Conservation (phyloP, 2,888 invertebrate genomes). For the Amblyjoppa proteus region DNA sequence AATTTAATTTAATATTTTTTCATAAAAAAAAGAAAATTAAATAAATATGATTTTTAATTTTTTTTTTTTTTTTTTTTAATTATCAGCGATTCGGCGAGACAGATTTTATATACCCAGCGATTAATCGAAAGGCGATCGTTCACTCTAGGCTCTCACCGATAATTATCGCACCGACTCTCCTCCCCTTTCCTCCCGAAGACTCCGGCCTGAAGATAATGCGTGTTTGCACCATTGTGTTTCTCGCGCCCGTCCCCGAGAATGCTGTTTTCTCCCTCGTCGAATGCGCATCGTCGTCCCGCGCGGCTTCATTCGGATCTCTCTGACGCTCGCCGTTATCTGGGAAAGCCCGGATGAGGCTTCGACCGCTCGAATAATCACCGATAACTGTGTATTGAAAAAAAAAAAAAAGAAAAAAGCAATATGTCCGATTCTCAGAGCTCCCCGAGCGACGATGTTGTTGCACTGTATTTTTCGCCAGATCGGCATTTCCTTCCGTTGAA, state of each 20-base stretch:
- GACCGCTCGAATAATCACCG: neutral
- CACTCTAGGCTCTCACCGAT: neutral
- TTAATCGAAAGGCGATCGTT: neutral
- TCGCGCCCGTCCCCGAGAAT: conserved; percentile 10
- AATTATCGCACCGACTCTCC: neutral
- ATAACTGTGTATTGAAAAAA: neutral
- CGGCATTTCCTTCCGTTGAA: neutral
- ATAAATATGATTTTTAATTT: too few relatives aligned
- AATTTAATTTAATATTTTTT: too few relatives aligned
- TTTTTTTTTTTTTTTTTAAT: too few relatives aligned
- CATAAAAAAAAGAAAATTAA: too few relatives aligned
- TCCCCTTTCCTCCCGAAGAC: neutral
- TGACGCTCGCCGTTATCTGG: conserved; percentile 9
- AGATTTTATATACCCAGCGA: neutral
- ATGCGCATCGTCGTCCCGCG: conserved; percentile 32
- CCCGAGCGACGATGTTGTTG: neutral
- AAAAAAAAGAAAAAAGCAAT: neutral
- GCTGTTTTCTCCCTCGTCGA: conserved; percentile 36
- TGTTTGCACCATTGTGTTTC: conserved; percentile 1
- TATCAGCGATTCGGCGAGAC: neutral
- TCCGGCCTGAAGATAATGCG: neutral
- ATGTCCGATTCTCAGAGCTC: neutral
- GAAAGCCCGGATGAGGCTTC: neutral
- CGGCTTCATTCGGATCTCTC: conserved; percentile 40
- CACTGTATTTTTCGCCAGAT: neutral